These are phyloP conservation scores for Thalassaphorura encarpata DNA, from an alignment of 1,140 invertebrate species.

Conservation along the genomic window DNA sequence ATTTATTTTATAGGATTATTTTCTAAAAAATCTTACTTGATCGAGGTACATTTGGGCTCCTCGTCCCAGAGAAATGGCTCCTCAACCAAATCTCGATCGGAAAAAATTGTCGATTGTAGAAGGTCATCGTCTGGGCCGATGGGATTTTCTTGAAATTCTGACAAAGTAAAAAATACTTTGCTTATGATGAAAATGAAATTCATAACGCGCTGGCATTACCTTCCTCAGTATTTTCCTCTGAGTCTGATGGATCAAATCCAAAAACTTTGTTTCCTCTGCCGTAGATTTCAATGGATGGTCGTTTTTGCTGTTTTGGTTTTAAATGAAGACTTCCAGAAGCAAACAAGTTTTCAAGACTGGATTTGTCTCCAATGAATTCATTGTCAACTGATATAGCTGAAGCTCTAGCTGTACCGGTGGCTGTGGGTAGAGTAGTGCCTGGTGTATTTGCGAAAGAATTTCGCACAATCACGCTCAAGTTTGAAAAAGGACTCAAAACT, in stretches of 20 bases:
- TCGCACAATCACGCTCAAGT: not conserved
- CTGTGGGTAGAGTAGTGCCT: too few species aligned
- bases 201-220: not conserved
- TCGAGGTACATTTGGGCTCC: conserved; percentile 2
- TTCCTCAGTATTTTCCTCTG: not conserved
- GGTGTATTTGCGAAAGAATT: too few species aligned
- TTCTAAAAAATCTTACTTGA: not conserved
- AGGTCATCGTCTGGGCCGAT: not conserved
- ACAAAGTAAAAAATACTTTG: not conserved
- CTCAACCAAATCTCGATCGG: conserved; percentile 7
- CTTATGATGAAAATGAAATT: not conserved
- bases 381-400: not conserved
- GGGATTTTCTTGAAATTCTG: not conserved
- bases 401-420: not conserved
- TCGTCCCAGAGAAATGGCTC: conserved; percentile 16
- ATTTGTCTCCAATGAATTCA: conserved; percentile 9
- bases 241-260: too few species aligned
- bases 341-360: not conserved
- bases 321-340: not conserved
- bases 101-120: conserved; percentile 9
- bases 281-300: not conserved
- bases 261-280: not conserved
- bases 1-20: not conserved
- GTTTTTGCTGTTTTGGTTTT: not conserved
- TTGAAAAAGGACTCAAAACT: not conserved